A percentile compares a stretch with the other conserved stretches of the same genome.
These are phyloP conservation scores for Edolisoma coerulescens DNA, from an alignment of 2,113 vertebrate species.

Conservation along the genomic window DNA sequence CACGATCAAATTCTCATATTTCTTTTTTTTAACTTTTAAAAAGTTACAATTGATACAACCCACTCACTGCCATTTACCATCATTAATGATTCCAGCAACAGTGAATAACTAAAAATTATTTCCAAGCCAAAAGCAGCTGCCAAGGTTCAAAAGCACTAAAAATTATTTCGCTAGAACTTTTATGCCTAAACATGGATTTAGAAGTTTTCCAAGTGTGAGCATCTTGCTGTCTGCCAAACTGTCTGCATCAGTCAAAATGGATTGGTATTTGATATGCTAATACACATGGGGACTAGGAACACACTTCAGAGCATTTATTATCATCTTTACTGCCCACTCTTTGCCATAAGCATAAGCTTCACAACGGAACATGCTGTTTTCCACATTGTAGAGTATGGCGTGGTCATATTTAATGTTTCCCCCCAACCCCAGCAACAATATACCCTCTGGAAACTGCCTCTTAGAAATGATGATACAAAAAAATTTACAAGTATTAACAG, in stretches of 20 bases:
- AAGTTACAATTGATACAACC: conserved; percentile 11
- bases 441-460: not conserved
- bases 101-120: conserved; percentile 24
- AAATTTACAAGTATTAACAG: not conserved
- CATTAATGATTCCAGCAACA: conserved; percentile 38
- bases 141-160: not conserved
- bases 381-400: fast-evolving
- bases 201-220: not conserved
- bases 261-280: not conserved
- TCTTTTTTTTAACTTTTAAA: not conserved
- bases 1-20: conserved; percentile 12
- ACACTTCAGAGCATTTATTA: not conserved
- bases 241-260: not conserved
- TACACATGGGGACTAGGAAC: not conserved
- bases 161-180: conserved; percentile 3
- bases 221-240: not conserved
- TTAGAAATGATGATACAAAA: not conserved
- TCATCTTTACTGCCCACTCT: not conserved
- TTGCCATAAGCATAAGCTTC: not conserved
- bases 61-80: conserved; percentile 32
- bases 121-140: not conserved
- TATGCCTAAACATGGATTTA: not conserved
- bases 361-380: not conserved
- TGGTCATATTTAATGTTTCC: not conserved
- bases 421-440: not conserved